Percentiles rank a stretch among this genome's conserved stretches.
phyloP scores from a whole-genome alignment of 2,797 vertebrate genomes.

The Sebastes jordani region DNA sequence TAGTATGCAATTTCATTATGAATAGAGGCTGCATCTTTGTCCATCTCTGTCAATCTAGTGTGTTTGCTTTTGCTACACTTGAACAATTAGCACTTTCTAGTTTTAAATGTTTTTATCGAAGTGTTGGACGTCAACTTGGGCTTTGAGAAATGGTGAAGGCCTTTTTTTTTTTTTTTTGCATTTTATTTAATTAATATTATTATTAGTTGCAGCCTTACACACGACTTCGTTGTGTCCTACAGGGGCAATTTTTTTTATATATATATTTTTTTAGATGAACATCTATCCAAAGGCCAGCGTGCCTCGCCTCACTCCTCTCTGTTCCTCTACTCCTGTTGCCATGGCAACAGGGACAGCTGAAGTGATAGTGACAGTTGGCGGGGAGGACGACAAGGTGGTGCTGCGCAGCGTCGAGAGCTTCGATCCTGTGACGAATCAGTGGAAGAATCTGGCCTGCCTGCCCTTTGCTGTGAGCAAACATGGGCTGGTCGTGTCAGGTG shows the following conservation, averaged over 20 bases:
- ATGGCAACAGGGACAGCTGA: constrained; percentile 80
- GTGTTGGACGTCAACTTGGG: background rate
- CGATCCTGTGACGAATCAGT: constrained; percentile 81
- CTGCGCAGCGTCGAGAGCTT: constrained; percentile 87
- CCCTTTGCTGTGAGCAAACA: constrained; percentile 88
- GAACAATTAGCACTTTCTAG: background rate
- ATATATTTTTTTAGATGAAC: background rate
- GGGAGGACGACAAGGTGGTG: constrained; percentile 88
- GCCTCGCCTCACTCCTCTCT: constrained; percentile 10
- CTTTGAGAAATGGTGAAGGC: too few species aligned
- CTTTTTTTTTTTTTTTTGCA: background rate
- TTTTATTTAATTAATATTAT: background rate
- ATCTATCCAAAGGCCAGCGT: background rate
- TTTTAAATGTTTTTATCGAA: background rate
- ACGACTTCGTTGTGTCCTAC: background rate
- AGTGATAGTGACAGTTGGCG: constrained; percentile 85
- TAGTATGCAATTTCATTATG: background rate
- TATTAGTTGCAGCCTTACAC: background rate
- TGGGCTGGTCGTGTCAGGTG: constrained; percentile 85
- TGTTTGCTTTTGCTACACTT: background rate
- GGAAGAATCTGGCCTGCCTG: constrained; percentile 85
- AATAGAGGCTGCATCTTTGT: background rate
- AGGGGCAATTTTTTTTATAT: background rate
- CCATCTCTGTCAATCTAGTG: rapidly evolving
- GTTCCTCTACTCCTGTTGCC: constrained; percentile 41